Base-by-base conservation (phyloP, 2,113 vertebrate genomes). In the Sinosuthora webbiana region DNA sequence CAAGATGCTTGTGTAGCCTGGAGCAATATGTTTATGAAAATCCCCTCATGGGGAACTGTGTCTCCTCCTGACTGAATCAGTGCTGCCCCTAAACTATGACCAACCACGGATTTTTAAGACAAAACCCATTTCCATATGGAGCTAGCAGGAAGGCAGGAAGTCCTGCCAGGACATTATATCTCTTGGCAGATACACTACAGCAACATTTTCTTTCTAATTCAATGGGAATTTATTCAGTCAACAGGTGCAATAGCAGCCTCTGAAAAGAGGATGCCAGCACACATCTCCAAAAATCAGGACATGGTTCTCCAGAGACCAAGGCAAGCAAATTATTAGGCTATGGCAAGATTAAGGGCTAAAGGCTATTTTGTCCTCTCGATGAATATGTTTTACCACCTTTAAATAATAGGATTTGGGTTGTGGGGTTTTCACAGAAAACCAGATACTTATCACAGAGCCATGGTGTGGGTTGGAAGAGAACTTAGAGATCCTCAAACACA, bases 141-240 rank as follows among this genome's bases (percentile, higher is more conserved):
- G 50, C 74, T 63, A 91, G 78, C 78, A 96, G 50, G 22, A 35
- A 94, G 39, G 62, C 82, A 91, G 63, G 55, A 95, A 86, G 76
- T 73, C 78, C 60, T 81, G 69, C 56, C 74, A 83, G 69, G 91
- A 96, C 94, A 96, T 90, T 63, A 7, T 13, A 13, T 37, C 62
- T 95, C 85, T 73, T 91, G 87, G 86, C 77, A 97, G 74, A 49
- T 52, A 87, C 16, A 31, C 35, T 79, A 74, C 23, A 89, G 64
- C 79, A 74, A n/a, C 52, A 23, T 79, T 75, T 82, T 94, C 85
- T 91, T 57, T 83, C 53, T 41, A 83, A 95, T 86, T 93, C 77
- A 60, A 3, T 19, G 45, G 57, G 55, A 71, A 87, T 92, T 94
- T 94, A 73, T 89, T 95, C 79, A 90, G 69, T 56, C 80, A 94